phyloP scores from a whole-genome alignment of 1,140 invertebrate genomes.

The Matsumurasca onukii region DNA sequence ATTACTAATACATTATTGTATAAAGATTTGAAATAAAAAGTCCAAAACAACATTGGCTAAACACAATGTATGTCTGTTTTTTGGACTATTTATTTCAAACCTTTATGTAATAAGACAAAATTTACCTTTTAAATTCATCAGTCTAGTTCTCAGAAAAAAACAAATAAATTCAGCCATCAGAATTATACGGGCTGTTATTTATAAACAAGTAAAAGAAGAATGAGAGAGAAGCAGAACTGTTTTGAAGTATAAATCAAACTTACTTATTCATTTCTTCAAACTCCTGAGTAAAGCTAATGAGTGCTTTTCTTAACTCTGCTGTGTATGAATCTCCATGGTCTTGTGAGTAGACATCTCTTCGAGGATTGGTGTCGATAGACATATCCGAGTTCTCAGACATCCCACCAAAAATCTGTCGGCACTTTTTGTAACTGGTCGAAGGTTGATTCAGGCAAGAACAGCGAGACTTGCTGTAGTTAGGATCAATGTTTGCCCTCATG shows the following conservation, averaged over 20 bases:
- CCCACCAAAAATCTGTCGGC: not conserved
- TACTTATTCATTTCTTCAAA: constrained; percentile 21
- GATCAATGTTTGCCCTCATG: constrained; percentile 1
- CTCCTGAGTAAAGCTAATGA: constrained; percentile 11
- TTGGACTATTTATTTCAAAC: too few relatives aligned
- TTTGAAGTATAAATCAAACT: not conserved
- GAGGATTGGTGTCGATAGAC: not conserved
- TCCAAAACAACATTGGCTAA: too few relatives aligned
- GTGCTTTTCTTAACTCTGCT: not conserved
- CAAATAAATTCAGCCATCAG: too few relatives aligned
- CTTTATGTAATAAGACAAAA: too few relatives aligned
- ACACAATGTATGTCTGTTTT: too few relatives aligned
- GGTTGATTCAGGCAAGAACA: not conserved
- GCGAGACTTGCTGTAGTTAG: not conserved
- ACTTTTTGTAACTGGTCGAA: constrained; percentile 4
- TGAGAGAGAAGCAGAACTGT: too few relatives aligned
- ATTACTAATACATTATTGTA: too few relatives aligned
- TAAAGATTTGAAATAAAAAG: too few relatives aligned
- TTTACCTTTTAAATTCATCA: too few relatives aligned
- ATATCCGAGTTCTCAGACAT: not conserved
- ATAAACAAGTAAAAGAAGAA: too few relatives aligned
- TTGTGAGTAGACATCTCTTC: not conserved
- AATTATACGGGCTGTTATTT: too few relatives aligned
- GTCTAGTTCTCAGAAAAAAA: too few relatives aligned
- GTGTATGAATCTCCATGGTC: not conserved